phyloP scores from a whole-genome alignment of 2,113 vertebrate species.

The Oreochromis tanganicae region DNA sequence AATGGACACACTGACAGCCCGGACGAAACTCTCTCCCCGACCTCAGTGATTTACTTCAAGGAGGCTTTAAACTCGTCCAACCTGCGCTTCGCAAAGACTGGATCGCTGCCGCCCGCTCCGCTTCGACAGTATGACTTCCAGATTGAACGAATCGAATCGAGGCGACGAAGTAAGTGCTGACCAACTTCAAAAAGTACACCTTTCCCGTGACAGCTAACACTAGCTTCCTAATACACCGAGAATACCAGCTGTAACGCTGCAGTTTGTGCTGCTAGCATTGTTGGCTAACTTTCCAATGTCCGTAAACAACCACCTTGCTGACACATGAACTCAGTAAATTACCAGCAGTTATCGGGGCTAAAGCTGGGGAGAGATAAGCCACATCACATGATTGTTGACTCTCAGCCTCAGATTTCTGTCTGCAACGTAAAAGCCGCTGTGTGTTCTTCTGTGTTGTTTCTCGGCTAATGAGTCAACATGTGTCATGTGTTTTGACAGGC shows the following conservation, averaged over 20 bases:
- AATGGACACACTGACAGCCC: slow-evolving; percentile 66
- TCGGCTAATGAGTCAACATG: fast-evolving
- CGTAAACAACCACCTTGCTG: background rate
- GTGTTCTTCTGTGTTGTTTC: background rate
- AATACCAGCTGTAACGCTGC: background rate
- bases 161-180: slow-evolving; percentile 62
- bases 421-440: background rate
- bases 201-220: background rate
- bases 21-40: slow-evolving; percentile 73
- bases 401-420: fast-evolving
- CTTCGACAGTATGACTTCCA: slow-evolving; percentile 65
- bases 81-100: slow-evolving; percentile 42
- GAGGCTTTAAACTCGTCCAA: slow-evolving; percentile 69
- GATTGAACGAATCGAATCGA: slow-evolving; percentile 65
- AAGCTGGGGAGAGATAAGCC: background rate
- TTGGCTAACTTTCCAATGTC: background rate
- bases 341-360: background rate
- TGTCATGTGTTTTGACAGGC: background rate
- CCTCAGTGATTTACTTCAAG: slow-evolving; percentile 78
- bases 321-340: background rate
- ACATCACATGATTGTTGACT: background rate
- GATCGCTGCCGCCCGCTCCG: slow-evolving; percentile 20
- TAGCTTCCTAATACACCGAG: fast-evolving
- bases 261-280: background rate
- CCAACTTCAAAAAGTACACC: background rate